Evolutionary conservation across 2,113 vertebrate genomes (phyloP).

Genomic region (Tor tambroides): DNA sequence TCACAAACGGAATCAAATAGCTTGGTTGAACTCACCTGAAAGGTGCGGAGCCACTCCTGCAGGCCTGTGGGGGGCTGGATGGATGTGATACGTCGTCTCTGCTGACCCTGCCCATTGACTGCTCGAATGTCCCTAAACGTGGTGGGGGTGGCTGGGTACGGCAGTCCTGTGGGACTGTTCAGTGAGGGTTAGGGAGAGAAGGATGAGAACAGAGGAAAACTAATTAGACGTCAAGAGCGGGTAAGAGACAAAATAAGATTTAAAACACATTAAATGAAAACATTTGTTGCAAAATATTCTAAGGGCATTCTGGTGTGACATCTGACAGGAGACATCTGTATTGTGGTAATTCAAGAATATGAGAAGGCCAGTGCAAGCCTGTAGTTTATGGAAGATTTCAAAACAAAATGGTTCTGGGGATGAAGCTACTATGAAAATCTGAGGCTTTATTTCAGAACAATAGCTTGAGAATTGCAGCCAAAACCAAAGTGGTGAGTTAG

Average conservation of each 20-base stretch:
- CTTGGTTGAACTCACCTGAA: conserved; percentile 84
- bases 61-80: conserved; percentile 95
- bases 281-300: background rate
- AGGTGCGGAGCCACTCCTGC: conserved; percentile 99
- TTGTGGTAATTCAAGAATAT: background rate
- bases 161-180: conserved; percentile 90
- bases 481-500: conserved; percentile 1
- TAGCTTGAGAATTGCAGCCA: background rate
- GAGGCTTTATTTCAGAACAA: conserved; percentile 27
- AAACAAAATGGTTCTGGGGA: background rate
- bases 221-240: background rate
- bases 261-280: background rate
- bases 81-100: conserved; percentile 93
- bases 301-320: background rate
- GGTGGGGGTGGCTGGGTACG: conserved; percentile 94
- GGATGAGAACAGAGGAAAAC: background rate
- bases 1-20: background rate
- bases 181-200: background rate
- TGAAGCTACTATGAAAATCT: background rate
- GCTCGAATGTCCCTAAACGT: conserved; percentile 96
- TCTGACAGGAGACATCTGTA: conserved; percentile 1
- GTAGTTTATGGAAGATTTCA: background rate
- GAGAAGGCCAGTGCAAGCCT: too few relatives aligned
- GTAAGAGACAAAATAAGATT: background rate
- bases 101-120: conserved; percentile 96